Conservation (phyloP, 2,797 vertebrate genomes). For the Phrynocephalus forsythii region DNA sequence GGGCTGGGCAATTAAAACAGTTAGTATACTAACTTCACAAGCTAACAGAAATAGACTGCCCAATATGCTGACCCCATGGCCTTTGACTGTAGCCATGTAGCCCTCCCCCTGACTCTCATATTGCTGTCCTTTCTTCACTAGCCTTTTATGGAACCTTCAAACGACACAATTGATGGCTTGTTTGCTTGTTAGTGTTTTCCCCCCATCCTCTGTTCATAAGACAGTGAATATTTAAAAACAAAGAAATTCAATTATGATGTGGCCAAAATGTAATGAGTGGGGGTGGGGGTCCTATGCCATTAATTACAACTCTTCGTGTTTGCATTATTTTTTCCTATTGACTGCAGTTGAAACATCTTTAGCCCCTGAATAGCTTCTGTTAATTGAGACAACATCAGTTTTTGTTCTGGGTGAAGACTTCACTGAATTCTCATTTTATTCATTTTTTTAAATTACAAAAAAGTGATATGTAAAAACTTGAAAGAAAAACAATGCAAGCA, state of each 20-base stretch:
- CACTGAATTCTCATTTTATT: neutral
- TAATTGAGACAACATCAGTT: neutral
- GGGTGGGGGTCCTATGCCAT: neutral
- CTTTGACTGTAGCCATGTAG: neutral
- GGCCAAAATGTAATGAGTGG: neutral
- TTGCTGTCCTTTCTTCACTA: neutral
- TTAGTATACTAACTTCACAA: neutral
- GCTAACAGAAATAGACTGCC: neutral
- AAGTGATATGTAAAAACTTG: neutral
- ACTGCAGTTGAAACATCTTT: neutral
- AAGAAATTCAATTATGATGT: neutral
- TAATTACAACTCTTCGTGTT: slow-evolving; percentile 6
- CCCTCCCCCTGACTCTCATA: neutral
- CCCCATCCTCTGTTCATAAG: neutral
- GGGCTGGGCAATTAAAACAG: neutral
- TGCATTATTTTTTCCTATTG: neutral
- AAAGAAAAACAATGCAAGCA: neutral
- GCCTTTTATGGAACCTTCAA: neutral
- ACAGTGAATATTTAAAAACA: neutral
- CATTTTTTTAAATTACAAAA: neutral
- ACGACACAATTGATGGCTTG: neutral
- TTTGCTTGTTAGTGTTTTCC: neutral
- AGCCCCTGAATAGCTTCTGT: neutral
- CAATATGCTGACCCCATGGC: neutral
- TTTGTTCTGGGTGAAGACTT: neutral